Conservation (phyloP, 2,888 invertebrate genomes). For the Acronicta psi region DNA sequence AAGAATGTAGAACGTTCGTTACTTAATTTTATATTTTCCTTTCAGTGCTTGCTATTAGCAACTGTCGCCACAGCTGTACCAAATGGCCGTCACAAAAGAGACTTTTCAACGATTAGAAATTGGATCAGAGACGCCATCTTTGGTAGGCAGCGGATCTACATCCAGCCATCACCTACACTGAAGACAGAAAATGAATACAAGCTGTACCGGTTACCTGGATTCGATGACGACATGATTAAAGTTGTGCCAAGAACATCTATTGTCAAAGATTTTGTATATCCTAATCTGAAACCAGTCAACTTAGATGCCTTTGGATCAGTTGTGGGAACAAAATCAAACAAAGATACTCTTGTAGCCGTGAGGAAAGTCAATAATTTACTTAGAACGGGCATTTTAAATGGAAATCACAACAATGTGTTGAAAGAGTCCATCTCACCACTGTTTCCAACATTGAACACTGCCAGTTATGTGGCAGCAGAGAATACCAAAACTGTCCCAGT, state of each 20-base stretch:
- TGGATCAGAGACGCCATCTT: constrained; percentile 54
- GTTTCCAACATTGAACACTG: constrained; percentile 10
- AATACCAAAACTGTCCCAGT: not conserved
- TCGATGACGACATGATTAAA: constrained; percentile 59
- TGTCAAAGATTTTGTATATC: constrained; percentile 31
- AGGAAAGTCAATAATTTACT: constrained; percentile 58
- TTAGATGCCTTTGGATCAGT: constrained; percentile 30
- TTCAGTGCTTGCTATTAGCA: constrained; percentile 67
- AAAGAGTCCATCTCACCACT: constrained; percentile 38
- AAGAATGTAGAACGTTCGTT: not conserved
- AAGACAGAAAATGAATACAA: constrained; percentile 41
- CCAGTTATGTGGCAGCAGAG: constrained; percentile 5
- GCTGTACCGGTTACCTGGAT: constrained; percentile 61
- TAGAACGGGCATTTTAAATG: constrained; percentile 55
- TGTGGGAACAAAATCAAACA: constrained; percentile 56
- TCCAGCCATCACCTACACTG: constrained; percentile 14
- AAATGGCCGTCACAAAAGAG: constrained; percentile 55
- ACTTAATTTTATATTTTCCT: constrained; percentile 12
- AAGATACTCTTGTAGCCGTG: constrained; percentile 59
- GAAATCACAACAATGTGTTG: constrained; percentile 32
- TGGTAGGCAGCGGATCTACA: constrained; percentile 34
- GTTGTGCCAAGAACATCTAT: constrained; percentile 21
- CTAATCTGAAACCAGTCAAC: constrained; percentile 19
- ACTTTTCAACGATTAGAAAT: constrained; percentile 56
- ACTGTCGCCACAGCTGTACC: constrained; percentile 53